Evolutionary conservation across 2,113 vertebrate genomes (phyloP), one percentile per base, ranked within the genome.

Genomic region (Taxidea taxus): DNA sequence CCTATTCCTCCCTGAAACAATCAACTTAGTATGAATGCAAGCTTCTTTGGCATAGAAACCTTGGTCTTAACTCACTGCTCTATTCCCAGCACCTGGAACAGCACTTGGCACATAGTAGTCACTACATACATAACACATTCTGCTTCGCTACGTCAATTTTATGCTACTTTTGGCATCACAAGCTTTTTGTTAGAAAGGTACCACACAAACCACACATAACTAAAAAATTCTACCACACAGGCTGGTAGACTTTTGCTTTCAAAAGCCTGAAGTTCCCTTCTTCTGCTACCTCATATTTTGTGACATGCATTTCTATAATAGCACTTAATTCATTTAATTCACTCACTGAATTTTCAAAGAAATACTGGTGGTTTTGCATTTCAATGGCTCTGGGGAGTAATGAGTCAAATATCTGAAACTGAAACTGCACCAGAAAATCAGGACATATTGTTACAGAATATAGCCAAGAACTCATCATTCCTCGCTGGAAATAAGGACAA

Each of bases 401-500:
- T 39, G n/a, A 34, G 18, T 80, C 39, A 91, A 90, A 93, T 81
- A 82, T 84, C 66, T 88, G 34, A 82, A 82, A 83, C 25, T 83
- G 15, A 37, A 94, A 94, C 18, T 87, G 39, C 21, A 34, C n/a
- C 64, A 82, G 37, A 91, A 75, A 85, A 64, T 23, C 7, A 90
- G 25, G 44, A 86, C 10, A 70, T 20, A 64, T 1, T 92, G 44
- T 72, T 91, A 60, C 2, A 87, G 42, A 93, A 91, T 34, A 10
- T 77, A 64, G 62, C 25, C n/a, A 91, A 88, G 44, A 95, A 91
- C 5, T 70, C 29, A 82, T 64, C 14, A 1, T 34, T 7, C 42
- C 34, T 94, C 34, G 92, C 44, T 95, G 51, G 51, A 93, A 96
- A 86, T 15, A 77, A 49, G 58, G 10, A 96, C 56, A 93, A 81